A percentile compares a stretch with the other conserved stretches of the same genome.
Evolutionary conservation across 2,113 vertebrate genomes (phyloP).

Genomic region (Pedetes capensis): DNA sequence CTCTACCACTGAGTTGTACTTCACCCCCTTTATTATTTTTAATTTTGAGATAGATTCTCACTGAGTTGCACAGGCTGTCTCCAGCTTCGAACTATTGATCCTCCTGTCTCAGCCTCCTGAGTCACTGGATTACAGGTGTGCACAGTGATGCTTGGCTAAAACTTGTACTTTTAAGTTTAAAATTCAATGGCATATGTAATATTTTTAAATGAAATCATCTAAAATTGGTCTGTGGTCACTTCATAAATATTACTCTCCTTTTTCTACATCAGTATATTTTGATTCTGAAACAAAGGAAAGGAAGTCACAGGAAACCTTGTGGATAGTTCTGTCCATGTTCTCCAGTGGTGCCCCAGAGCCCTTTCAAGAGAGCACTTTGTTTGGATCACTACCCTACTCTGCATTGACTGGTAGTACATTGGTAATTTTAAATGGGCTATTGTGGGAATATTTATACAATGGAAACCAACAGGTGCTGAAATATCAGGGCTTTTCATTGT

Average conservation of each 20-base stretch:
- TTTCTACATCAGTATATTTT: not conserved
- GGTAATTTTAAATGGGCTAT: not conserved
- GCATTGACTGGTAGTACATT: not conserved
- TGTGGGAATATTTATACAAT: not conserved
- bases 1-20: too few relatives aligned
- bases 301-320: not conserved
- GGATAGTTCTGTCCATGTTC: not conserved
- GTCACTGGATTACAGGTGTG: too few relatives aligned
- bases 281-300: not conserved
- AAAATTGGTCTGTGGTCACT: not conserved
- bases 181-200: not conserved
- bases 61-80: too few relatives aligned
- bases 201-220: not conserved
- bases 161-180: not conserved
- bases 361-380: not conserved
- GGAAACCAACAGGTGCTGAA: not conserved
- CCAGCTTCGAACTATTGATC: too few relatives aligned
- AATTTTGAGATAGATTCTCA: too few relatives aligned
- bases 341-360: accelerated
- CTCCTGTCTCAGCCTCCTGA: too few relatives aligned
- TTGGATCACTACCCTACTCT: not conserved
- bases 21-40: too few relatives aligned
- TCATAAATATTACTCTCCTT: not conserved
- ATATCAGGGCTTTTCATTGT: not conserved
- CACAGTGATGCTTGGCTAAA: too few relatives aligned